These are phyloP conservation scores for Botia almorhae DNA, from an alignment of 2,797 vertebrate genomes.

Conservation along the genomic window DNA sequence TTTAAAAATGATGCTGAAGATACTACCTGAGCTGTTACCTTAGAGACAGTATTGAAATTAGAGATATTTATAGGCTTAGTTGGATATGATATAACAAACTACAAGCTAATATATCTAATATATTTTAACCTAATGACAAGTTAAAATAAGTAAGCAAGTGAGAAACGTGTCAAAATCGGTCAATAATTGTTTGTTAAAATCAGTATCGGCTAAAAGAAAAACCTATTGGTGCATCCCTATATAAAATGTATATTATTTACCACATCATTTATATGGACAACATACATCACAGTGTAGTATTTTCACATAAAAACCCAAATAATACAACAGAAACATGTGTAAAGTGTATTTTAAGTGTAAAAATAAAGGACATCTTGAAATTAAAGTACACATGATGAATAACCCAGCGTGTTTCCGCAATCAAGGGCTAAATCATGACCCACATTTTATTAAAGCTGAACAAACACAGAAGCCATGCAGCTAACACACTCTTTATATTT, in stretches of 20 bases:
- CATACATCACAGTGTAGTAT: neutral
- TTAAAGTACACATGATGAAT: neutral
- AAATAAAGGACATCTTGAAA: neutral
- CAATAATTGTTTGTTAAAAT: too few species aligned
- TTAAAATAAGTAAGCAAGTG: too few species aligned
- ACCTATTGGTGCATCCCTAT: too few species aligned
- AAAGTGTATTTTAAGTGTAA: neutral
- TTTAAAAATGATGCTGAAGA: neutral
- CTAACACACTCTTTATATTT: constrained; percentile 34
- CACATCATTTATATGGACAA: neutral
- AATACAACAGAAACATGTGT: neutral
- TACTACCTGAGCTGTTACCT: neutral
- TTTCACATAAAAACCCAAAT: neutral
- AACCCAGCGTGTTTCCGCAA: constrained; percentile 28
- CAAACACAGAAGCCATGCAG: constrained; percentile 31
- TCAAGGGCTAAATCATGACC: constrained; percentile 53
- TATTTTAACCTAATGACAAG: too few species aligned
- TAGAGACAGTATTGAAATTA: too few species aligned
- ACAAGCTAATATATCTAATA: too few species aligned
- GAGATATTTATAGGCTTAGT: too few species aligned
- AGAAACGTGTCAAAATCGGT: too few species aligned
- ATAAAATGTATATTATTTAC: neutral
- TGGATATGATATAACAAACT: too few species aligned
- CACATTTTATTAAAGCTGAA: constrained; percentile 49
- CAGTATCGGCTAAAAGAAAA: too few species aligned